phyloP scores from a whole-genome alignment of 2,113 vertebrate genomes.

The Dromiciops gliroides region DNA sequence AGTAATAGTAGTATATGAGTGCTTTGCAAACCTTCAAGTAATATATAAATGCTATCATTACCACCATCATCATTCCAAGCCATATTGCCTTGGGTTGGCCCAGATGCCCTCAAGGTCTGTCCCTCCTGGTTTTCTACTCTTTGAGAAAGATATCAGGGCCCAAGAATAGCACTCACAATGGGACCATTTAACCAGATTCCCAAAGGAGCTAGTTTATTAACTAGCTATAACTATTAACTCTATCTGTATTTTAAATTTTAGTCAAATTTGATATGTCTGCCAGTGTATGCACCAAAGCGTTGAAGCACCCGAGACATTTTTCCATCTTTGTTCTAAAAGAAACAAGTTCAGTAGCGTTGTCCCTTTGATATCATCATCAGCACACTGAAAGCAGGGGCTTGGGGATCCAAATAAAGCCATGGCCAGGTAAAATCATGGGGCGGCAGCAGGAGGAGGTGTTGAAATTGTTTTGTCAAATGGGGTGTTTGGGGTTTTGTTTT shows the following conservation, averaged over 20 bases:
- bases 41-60: not conserved
- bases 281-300: slow-evolving; percentile 7
- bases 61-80: not conserved
- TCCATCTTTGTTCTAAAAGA: slow-evolving; percentile 28
- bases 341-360: not conserved
- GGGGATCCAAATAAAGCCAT: not conserved
- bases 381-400: not conserved
- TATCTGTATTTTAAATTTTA: slow-evolving; percentile 22
- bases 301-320: not conserved
- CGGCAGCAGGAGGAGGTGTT: not conserved
- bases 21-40: not conserved
- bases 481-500: too few relatives aligned
- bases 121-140: not conserved
- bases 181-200: not conserved
- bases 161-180: not conserved
- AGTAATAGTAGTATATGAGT: too few relatives aligned
- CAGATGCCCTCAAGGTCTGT: too few relatives aligned
- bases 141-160: not conserved
- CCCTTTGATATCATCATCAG: not conserved
- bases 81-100: not conserved
- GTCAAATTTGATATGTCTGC: slow-evolving; percentile 5
- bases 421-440: slow-evolving; percentile 3
- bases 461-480: slow-evolving; percentile 48
- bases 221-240: too few relatives aligned
- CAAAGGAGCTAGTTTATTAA: slow-evolving; percentile 32